phyloP scores from a whole-genome alignment of 2,797 vertebrate species.

The Chrysocyon brachyurus region DNA sequence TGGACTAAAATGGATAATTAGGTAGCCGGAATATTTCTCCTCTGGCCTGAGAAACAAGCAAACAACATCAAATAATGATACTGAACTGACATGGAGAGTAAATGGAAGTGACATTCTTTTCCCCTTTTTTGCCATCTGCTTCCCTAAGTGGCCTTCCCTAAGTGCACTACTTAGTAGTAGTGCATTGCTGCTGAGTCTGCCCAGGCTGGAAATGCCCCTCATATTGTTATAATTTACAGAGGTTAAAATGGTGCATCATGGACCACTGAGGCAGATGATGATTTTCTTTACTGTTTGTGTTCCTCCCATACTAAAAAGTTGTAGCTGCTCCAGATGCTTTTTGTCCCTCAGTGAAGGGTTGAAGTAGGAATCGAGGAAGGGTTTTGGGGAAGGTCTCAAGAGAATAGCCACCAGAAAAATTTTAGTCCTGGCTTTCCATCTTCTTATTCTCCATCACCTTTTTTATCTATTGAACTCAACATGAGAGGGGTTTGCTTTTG shows the following conservation, averaged over 20 bases:
- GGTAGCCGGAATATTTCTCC: background rate
- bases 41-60: background rate
- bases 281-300: conserved; percentile 55
- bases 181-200: conserved; percentile 16
- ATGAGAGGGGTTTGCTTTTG: conserved; percentile 73
- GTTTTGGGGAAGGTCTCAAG: conserved; percentile 9
- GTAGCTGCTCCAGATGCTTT: conserved; percentile 74
- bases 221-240: conserved; percentile 57
- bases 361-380: background rate
- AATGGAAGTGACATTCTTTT: background rate
- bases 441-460: conserved; percentile 41
- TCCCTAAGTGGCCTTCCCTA: background rate
- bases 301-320: conserved; percentile 74
- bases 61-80: background rate
- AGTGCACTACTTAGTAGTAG: background rate
- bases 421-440: conserved; percentile 27
- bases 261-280: conserved; percentile 63
- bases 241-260: conserved; percentile 41
- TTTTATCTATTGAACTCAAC: conserved; percentile 66
- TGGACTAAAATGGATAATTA: background rate
- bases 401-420: conserved; percentile 41
- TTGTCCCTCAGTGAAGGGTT: conserved; percentile 57
- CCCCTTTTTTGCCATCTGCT: background rate
- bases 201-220: conserved; percentile 66
- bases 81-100: background rate